Conservation (phyloP, 2,113 vertebrate species). For the Trogon surrucura region DNA sequence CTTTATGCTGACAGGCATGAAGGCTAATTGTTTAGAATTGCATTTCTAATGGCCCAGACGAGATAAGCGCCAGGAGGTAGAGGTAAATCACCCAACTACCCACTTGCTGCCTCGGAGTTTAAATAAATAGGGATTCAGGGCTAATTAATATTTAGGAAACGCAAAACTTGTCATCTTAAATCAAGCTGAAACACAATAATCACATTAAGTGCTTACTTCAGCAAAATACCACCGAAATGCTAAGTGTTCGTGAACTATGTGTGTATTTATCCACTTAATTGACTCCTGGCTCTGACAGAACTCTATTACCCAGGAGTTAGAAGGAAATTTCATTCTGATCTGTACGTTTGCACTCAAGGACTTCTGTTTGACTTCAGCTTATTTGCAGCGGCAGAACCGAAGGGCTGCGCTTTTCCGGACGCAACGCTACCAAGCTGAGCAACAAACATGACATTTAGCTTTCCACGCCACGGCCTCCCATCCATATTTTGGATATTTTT, state of each 20-base stretch:
- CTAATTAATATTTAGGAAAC: constrained; percentile 78
- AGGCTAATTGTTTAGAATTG: constrained; percentile 71
- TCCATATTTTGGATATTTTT: neutral
- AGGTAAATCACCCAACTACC: constrained; percentile 69
- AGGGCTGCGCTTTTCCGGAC: neutral
- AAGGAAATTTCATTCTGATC: constrained; percentile 68
- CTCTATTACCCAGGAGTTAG: constrained; percentile 64
- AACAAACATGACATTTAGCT: neutral
- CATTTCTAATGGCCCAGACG: constrained; percentile 29
- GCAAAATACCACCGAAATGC: constrained; percentile 57
- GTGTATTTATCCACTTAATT: constrained; percentile 68
- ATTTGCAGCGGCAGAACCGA: neutral
- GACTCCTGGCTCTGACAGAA: constrained; percentile 64
- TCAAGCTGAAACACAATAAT: constrained; percentile 75
- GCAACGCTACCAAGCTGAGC: neutral
- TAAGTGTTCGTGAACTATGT: constrained; percentile 28
- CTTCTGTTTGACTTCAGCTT: constrained; percentile 43
- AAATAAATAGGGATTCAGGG: constrained; percentile 56
- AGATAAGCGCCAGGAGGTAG: constrained; percentile 66
- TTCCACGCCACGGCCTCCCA: neutral
- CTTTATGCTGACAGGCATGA: constrained; percentile 51
- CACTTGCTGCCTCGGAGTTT: constrained; percentile 53
- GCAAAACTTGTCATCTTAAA: constrained; percentile 75
- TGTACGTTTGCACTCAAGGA: constrained; percentile 62
- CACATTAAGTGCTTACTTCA: constrained; percentile 69